These are phyloP conservation scores for Micrasema longulum DNA, from an alignment of 1,140 invertebrate genomes.

Conservation along the genomic window DNA sequence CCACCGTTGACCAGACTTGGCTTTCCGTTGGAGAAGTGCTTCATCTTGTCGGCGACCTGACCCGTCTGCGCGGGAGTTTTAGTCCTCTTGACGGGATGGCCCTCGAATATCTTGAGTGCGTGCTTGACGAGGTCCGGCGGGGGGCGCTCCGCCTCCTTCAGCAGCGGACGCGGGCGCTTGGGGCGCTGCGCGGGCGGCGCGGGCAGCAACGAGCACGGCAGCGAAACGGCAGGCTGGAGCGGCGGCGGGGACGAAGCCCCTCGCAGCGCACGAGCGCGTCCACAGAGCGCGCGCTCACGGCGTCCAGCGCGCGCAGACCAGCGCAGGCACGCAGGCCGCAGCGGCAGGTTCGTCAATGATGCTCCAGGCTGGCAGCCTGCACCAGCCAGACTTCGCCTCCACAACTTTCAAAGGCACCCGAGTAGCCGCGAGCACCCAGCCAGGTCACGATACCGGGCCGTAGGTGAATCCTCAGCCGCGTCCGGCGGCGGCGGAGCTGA, in stretches of 20 bases:
- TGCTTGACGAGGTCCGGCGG: slow-evolving; percentile 88
- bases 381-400: slow-evolving; percentile 75
- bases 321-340: slow-evolving; percentile 62
- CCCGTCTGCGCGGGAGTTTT: slow-evolving; percentile 64
- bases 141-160: slow-evolving; percentile 83
- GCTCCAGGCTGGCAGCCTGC: slow-evolving; percentile 86
- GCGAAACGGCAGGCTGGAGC: slow-evolving; percentile 49
- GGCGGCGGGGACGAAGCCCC: slow-evolving; percentile 64
- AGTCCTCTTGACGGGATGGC: slow-evolving; percentile 61
- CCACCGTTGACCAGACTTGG: slow-evolving; percentile 14
- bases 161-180: slow-evolving; percentile 73
- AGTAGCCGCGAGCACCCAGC: slow-evolving; percentile 85
- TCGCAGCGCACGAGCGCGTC: slow-evolving; percentile 82
- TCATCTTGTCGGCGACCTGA: slow-evolving; percentile 76
- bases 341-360: slow-evolving; percentile 78
- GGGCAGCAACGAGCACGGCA: slow-evolving; percentile 17
- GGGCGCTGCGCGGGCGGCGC: slow-evolving; percentile 37
- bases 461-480: slow-evolving; percentile 83
- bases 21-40: slow-evolving; percentile 67
- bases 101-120: slow-evolving; percentile 85
- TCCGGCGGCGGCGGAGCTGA: slow-evolving; percentile 54
- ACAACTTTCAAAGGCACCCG: too few species aligned
- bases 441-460: slow-evolving; percentile 91
- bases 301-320: slow-evolving; percentile 61
- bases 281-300: slow-evolving; percentile 74